A percentile compares a stretch with the other conserved stretches of the same genome.
phyloP scores from a whole-genome alignment of 2,113 vertebrate species.

The Vimba vimba region DNA sequence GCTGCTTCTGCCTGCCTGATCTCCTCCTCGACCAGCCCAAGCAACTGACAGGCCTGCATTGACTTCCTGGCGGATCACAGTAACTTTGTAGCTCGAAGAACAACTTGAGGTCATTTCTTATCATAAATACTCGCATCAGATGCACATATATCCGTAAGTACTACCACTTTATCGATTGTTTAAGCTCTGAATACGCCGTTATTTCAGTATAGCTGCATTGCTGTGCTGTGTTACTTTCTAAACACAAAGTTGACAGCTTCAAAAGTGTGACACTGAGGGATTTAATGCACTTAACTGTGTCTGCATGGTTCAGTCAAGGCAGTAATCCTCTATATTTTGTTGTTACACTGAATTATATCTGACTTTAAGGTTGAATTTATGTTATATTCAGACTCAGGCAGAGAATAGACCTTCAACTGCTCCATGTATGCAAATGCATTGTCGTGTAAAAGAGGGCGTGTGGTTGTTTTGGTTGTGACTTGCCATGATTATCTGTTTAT shows the following conservation, averaged over 20 bases:
- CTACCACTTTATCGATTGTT: too few relatives aligned
- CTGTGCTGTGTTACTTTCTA: constrained; percentile 8
- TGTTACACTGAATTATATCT: not conserved
- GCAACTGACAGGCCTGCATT: constrained; percentile 44
- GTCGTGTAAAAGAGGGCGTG: constrained; percentile 16
- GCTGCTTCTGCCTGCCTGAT: constrained; percentile 50
- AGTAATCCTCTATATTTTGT: constrained; percentile 10
- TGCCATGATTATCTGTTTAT: not conserved
- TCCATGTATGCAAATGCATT: constrained; percentile 31
- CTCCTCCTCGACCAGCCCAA: constrained; percentile 38
- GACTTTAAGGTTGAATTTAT: not conserved
- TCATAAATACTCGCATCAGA: constrained; percentile 35
- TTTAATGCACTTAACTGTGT: constrained; percentile 5
- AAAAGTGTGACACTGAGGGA: not conserved
- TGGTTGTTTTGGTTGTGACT: not conserved
- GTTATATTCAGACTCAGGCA: not conserved
- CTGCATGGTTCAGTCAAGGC: not conserved
- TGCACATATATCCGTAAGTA: constrained; percentile 60
- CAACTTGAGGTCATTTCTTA: not conserved
- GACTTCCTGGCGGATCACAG: constrained; percentile 61
- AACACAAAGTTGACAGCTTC: constrained; percentile 37
- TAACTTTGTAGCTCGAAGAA: constrained; percentile 51
- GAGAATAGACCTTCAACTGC: not conserved
- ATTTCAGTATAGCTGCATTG: not conserved
- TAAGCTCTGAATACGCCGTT: not conserved